Base-by-base conservation (phyloP, 2,888 invertebrate genomes). In the Leucophenga maculata region DNA sequence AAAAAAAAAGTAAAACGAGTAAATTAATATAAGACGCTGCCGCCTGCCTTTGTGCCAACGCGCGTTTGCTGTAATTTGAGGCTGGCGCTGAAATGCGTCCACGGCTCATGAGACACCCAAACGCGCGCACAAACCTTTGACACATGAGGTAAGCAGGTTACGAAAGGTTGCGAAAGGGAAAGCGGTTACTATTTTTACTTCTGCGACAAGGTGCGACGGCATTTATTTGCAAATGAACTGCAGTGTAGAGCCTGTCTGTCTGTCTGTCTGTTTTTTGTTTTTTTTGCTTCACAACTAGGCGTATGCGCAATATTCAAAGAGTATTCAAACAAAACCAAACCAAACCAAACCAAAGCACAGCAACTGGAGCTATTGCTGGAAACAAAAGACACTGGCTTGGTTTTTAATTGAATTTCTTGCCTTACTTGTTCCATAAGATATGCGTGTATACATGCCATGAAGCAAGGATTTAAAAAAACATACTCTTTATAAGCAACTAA, bases 321-420 rank as follows among this genome's bases (percentile, higher is more conserved):
- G n/a, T n/a, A n/a, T n/a, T n/a, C n/a, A n/a, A n/a, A n/a, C n/a
- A n/a, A n/a, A n/a, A n/a, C n/a, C n/a, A n/a, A n/a, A n/a, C n/a
- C n/a, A n/a, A 26, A 13, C 14, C 9, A 48, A 16, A 16, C 48
- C 13, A 48, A 9, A 48, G 16, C 48, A 48, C 9, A 48, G 48
- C 48, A 48, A 48, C 16, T 48, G 9, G 48, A 16, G 48, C 16
- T 46, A 14, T 46, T n/a, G n/a, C n/a, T 4, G 26, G 2, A 18
- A 16, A 13, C 9, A 3, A 20, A n/a, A 20, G 39, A 46, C 44
- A 62, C 16, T 44, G 60, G 44, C 60, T 20, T 9, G 11, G 44
- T 44, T 62, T 62, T 57, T 57, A 57, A 57, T 57, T 57, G 57
- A 57, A 57, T 57, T 57, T 57, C 20, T 14, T 26, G 57, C 26